phyloP scores from a whole-genome alignment of 2,113 vertebrate genomes.

The Psammodynastes pulverulentus region DNA sequence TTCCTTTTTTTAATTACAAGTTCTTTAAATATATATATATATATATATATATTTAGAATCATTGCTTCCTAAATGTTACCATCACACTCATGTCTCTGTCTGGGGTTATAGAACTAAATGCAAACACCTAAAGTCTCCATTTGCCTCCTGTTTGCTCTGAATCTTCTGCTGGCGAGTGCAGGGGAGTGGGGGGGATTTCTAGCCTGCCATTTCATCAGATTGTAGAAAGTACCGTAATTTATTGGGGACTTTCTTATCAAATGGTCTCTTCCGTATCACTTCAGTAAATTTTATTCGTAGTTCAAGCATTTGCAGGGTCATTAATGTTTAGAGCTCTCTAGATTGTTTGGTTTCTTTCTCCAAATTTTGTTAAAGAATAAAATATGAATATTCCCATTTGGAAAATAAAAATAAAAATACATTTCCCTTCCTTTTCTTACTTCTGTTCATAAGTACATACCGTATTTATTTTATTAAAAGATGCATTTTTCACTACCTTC shows the following conservation, averaged over 20 bases:
- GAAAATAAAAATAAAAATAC: background rate
- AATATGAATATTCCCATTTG: background rate
- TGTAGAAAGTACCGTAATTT: background rate
- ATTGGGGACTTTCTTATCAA: background rate
- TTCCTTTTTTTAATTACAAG: background rate
- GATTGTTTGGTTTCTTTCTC: background rate
- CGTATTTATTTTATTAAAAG: background rate
- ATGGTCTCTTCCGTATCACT: slow-evolving; percentile 18
- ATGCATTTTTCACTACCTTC: background rate
- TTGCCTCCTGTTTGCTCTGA: background rate
- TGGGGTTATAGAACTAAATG: background rate
- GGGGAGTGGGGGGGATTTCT: background rate
- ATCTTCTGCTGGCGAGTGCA: background rate
- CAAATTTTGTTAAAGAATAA: background rate
- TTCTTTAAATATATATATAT: too few relatives aligned
- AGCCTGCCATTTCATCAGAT: background rate
- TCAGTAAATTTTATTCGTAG: slow-evolving; percentile 5
- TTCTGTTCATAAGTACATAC: background rate
- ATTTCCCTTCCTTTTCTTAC: background rate
- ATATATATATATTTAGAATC: too few relatives aligned
- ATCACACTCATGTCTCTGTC: background rate
- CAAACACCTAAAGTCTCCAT: background rate
- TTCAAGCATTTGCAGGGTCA: slow-evolving; percentile 7
- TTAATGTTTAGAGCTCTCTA: background rate
- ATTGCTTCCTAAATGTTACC: background rate